Evolutionary conservation across 2,113 vertebrate species (phyloP), one percentile per base, ranked within the genome.

Genomic region (Carassius carassius): DNA sequence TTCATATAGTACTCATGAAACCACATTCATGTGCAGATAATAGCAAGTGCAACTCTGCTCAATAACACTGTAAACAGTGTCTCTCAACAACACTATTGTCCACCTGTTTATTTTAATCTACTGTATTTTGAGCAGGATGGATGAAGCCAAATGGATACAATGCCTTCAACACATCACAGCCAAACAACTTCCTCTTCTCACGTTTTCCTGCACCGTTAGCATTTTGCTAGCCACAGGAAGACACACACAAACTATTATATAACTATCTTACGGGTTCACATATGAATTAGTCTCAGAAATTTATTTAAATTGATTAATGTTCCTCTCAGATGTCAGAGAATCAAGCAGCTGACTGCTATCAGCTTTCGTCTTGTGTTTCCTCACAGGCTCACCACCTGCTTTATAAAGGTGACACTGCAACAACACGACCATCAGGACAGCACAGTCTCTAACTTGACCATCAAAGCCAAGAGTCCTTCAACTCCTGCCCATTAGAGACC

Each of bases 341-440:
- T 76, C 51, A 2, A 88, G 88, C 60, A 91, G 88, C 87, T 89
- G 87, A 90, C 76, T 90, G 84, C 87, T 86, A 92, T 95, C 90
- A 87, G 19, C 83, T 93, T 83, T 90, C 92, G 69, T 92, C 91
- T 94, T 90, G 86, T 67, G 90, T 93, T 94, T 92, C 92, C 37
- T 81, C 78, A 84, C 67, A 67, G 84, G 87, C 88, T 89, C 70
- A 87, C 90, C 92, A 94, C 85, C 93, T 94, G 93, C 56, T 75
- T 74, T 19, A 77, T 78, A 41, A 86, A 77, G 56, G 37, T 63
- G 76, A 49, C 62, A 85, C 83, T 83, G 63, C 74, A 67, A 47
- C 35, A 75, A 25, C 47, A 81, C 79, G 65, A 11, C 83, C 47
- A 83, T 86, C 70, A 72, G 41, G 56, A 67, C 25, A 23, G 11